Conservation (phyloP, 2,797 vertebrate genomes). For the Hephaestus fuliginosus region DNA sequence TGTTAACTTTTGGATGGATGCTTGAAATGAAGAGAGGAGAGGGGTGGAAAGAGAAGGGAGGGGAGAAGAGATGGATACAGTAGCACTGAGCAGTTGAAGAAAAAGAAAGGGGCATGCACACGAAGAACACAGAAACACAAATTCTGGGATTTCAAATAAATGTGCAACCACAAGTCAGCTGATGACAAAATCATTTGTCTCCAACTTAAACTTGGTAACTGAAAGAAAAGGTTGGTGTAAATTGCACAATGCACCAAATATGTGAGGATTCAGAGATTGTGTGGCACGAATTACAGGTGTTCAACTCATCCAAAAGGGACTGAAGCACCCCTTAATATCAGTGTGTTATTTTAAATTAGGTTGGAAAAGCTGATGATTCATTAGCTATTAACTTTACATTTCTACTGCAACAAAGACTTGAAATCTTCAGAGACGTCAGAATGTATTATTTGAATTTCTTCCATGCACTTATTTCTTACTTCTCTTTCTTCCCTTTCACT, state of each 20-base stretch:
- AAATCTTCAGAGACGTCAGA: not conserved
- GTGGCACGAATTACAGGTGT: not conserved
- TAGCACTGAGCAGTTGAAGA: not conserved
- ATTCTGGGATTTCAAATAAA: conserved; percentile 36
- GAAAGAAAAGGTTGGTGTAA: not conserved
- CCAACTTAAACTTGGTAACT: not conserved
- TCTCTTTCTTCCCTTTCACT: not conserved
- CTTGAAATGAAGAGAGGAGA: conserved; percentile 74
- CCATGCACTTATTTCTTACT: not conserved
- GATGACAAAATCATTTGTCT: not conserved
- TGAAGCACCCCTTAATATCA: not conserved
- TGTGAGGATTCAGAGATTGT: not conserved
- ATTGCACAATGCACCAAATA: not conserved
- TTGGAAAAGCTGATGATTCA: not conserved
- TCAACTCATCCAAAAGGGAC: not conserved
- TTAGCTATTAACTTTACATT: not conserved
- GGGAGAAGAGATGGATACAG: conserved; percentile 14
- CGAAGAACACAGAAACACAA: conserved; percentile 27
- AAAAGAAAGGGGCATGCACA: conserved; percentile 26
- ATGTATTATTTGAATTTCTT: not conserved
- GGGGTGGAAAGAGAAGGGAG: conserved; percentile 35
- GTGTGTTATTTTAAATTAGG: not conserved
- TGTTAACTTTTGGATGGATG: conserved; percentile 69
- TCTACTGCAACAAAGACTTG: not conserved
- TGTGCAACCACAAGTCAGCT: conserved; percentile 11